Evolutionary conservation across 1,140 invertebrate species (phyloP), one percentile per base, ranked within the genome.

Genomic region (Pogonognathellus flavescens): DNA sequence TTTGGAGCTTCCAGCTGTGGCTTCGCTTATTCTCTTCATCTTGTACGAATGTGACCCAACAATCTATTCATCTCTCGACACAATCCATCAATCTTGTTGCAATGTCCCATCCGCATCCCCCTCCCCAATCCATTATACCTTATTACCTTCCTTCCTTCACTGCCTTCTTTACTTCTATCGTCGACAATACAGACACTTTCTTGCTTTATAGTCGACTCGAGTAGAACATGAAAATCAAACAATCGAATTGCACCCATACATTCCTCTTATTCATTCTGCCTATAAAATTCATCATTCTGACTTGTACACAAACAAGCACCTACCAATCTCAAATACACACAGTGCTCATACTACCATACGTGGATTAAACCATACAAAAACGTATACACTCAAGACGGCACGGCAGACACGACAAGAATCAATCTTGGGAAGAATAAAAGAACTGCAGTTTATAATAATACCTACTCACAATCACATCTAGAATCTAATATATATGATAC

Each of bases 41-140:
- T 84, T 52, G 72, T 80, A 70, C 31, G 31, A 41, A 50, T 84
- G 50, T 80, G 83, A 84, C 80, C 83, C 83, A 25, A 80, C 83
- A 84, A 41, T 84, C 83, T 84, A 84, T 84, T 84, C 83, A 84
- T 84, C 83, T 84, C 83, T 84, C 66, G 83, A 84, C 72, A 80
- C 83, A 57, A 84, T 80, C 83, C 83, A 84, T 84, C 83, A 76
- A 84, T 84, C 83, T 84, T 82, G 53, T 76, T 84, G 41, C 62
- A 84, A 55, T 80, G 83, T 80, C 83, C 70, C 70, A 76, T 76
- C 70, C 83, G 52, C 70, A 76, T 76, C 70, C 70, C 62, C 62
- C 83, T 72, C 52, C 70, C 59, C 83, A 84, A 84, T 84, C 83
- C 70, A 84, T 84, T 84, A 84, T 82, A 49, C 53, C 53, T 82